These are phyloP conservation scores for Pentamera pediparva DNA, from an alignment of 53 echinoderm and acorn worm genomes.

Conservation along the genomic window DNA sequence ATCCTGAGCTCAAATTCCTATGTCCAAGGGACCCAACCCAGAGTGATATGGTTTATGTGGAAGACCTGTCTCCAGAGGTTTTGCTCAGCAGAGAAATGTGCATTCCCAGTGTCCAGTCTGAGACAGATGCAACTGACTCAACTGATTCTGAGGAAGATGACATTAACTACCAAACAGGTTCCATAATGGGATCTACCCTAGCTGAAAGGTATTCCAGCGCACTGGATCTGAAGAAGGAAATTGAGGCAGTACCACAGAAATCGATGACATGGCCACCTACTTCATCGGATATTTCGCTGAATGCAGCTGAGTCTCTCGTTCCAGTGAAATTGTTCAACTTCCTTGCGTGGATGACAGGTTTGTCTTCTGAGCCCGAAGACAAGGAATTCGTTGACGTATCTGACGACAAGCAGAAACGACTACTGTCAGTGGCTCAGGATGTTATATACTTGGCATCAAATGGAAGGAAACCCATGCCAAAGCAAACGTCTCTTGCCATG, in stretches of 20 bases:
- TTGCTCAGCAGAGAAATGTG: neutral
- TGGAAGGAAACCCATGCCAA: slow-evolving; percentile 53
- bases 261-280: slow-evolving; percentile 30
- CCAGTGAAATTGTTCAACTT: slow-evolving; percentile 47
- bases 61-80: neutral
- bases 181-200: neutral
- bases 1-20: slow-evolving; percentile 13
- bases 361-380: slow-evolving; percentile 39
- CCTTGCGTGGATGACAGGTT: slow-evolving; percentile 49
- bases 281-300: slow-evolving; percentile 24
- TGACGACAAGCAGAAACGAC: slow-evolving; percentile 26
- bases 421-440: slow-evolving; percentile 55
- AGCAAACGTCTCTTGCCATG: slow-evolving; percentile 56
- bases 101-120: neutral
- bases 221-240: neutral
- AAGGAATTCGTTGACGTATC: neutral
- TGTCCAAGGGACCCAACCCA: neutral
- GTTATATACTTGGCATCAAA: slow-evolving; percentile 63
- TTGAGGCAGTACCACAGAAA: neutral
- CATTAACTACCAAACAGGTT: neutral
- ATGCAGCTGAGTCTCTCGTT: slow-evolving; percentile 19
- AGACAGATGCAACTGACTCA: neutral
- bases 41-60: slow-evolving; percentile 22
- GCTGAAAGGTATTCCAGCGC: neutral
- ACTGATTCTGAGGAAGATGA: neutral